Base-by-base conservation (phyloP, 2,113 vertebrate species). In the Leuciscus idus region DNA sequence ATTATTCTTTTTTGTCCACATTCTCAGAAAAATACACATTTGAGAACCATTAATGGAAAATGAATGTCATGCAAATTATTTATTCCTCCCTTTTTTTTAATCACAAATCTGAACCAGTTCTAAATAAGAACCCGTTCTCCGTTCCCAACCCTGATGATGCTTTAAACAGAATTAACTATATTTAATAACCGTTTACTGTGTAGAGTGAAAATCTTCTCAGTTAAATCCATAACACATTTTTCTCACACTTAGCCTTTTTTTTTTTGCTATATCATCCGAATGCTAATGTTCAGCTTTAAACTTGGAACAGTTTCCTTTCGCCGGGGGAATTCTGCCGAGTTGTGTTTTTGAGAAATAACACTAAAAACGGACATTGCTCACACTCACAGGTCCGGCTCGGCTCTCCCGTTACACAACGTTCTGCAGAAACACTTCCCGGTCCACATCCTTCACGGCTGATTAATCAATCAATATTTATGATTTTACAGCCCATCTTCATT, bases 301-400 rank as follows among this genome's bases (percentile, higher is more conserved):
- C 55, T 46, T 61, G 59, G 55, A 62, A 26, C 11, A 8, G 13
- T 73, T 43, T 48, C 50, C 57, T 13, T 28, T 12, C 28, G 5
- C 66, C 43, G 64, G 33, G 66, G 36, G 33, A 66, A 61, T 86
- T 81, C 84, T 80, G 84, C 78, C 1, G 84, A 57, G 26, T 30
- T 26, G 43, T 66, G 75, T 55, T 79, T 70, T 78, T 46, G 33
- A 12, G 77, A 73, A 81, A 81, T 81, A 26, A 81, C 7, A 9
- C 79, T 66, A n/a, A 66, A 30, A 81, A 19, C 6, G 48, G 79
- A 66, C 39, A 66, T 66, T 15, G 46, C 52, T 83, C 70, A 36
- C 81, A 59, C 59, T 52, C 55, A 26, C 17, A 28, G 23, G 15
- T 28, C 11, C 55, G 36, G 55, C 85, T 61, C 26, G 23, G 23